Evolutionary conservation across 1,140 invertebrate species (phyloP).

Genomic region (Lysiphlebus fabarum): DNA sequence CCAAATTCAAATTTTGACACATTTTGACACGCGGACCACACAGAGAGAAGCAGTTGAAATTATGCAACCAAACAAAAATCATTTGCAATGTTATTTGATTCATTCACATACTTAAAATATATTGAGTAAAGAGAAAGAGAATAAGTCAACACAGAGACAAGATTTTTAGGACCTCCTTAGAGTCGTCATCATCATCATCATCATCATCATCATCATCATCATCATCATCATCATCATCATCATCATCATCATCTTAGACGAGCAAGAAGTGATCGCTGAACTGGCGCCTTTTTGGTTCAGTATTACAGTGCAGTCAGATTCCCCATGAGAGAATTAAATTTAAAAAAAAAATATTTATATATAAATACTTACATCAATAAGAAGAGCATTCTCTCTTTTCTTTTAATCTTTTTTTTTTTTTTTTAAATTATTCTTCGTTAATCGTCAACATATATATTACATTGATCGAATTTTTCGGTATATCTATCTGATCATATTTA

Average conservation of each 20-base stretch:
- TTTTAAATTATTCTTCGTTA: background rate
- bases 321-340: background rate
- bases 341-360: slow-evolving; percentile 11
- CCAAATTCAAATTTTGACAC: slow-evolving; percentile 52
- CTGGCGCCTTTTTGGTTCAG: slow-evolving; percentile 19
- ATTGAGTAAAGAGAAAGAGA: too few relatives aligned
- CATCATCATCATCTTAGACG: slow-evolving; percentile 26
- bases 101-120: too few relatives aligned
- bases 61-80: slow-evolving; percentile 33
- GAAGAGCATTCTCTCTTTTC: slow-evolving; percentile 13
- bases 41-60: slow-evolving; percentile 33
- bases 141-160: too few relatives aligned
- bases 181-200: background rate
- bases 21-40: slow-evolving; percentile 54
- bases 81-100: too few relatives aligned
- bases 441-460: slow-evolving; percentile 26
- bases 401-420: too few relatives aligned
- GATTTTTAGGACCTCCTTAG: slow-evolving; percentile 13
- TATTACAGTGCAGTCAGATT: slow-evolving; percentile 19
- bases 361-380: slow-evolving; percentile 23
- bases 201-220: too few relatives aligned
- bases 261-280: slow-evolving; percentile 22
- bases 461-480: slow-evolving; percentile 23
- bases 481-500: too few relatives aligned
- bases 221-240: too few relatives aligned